A percentile compares a stretch with the other conserved stretches of the same genome.
These are phyloP conservation scores for Scolopax mira DNA, from an alignment of 2,113 vertebrate genomes.

Conservation along the genomic window DNA sequence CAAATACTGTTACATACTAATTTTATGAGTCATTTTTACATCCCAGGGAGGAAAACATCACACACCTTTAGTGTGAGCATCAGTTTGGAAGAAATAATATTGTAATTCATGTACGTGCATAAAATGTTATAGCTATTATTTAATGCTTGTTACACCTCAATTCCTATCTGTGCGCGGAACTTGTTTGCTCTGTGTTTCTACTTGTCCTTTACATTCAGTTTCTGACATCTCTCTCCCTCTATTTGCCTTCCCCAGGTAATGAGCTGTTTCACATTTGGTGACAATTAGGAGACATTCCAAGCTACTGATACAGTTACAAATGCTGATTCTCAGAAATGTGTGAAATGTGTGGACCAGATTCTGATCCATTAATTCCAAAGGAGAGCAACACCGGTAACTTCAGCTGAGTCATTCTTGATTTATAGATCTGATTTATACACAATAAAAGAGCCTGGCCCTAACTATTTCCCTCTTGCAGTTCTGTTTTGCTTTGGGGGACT, in stretches of 20 bases:
- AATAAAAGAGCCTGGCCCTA: neutral
- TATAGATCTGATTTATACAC: neutral
- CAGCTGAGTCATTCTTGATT: neutral
- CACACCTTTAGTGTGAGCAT: neutral
- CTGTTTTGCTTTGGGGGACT: neutral
- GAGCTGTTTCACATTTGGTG: conserved; percentile 32
- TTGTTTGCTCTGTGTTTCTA: neutral
- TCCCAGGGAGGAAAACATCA: neutral
- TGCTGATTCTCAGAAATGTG: neutral
- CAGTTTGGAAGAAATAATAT: neutral
- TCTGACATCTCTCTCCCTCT: neutral
- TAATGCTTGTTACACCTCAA: neutral
- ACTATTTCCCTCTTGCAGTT: neutral
- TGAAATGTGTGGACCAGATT: neutral
- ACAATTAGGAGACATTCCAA: conserved; percentile 35
- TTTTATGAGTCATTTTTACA: neutral
- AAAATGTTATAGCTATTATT: conserved; percentile 13
- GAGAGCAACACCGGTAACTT: neutral
- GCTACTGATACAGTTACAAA: neutral
- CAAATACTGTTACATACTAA: neutral
- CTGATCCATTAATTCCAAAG: neutral
- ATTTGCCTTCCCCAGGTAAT: conserved; percentile 20
- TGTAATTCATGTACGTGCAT: neutral
- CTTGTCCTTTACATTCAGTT: neutral
- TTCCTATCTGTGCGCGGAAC: neutral